Conservation (phyloP, 2,113 vertebrate species). For the Herpailurus yagouaroundi region DNA sequence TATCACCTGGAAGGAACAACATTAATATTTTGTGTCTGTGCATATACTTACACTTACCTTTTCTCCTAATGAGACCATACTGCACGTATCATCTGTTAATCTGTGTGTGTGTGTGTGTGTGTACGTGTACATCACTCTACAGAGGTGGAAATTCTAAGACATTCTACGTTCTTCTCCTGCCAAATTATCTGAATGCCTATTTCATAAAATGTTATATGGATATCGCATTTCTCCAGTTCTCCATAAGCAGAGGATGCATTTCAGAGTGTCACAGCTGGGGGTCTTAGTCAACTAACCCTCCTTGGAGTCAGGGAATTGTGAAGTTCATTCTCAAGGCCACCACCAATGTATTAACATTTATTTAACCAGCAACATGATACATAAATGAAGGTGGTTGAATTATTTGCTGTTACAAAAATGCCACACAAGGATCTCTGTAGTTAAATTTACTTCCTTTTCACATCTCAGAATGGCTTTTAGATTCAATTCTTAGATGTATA, state of each 20-base stretch:
- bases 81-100: neutral
- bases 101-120: neutral
- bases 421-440: neutral
- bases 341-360: neutral
- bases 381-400: neutral
- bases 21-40: neutral
- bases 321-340: neutral
- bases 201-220: neutral
- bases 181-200: neutral
- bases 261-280: neutral
- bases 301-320: neutral
- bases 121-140: neutral
- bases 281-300: neutral
- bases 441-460: neutral
- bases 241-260: neutral
- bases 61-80: neutral
- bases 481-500: neutral
- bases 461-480: neutral
- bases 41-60: neutral
- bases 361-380: neutral
- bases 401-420: slow-evolving; percentile 1
- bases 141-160: neutral
- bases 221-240: neutral
- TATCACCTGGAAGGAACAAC: neutral
- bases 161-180: neutral